Conservation (phyloP, 2,888 invertebrate species). For the Suillia variegata region DNA sequence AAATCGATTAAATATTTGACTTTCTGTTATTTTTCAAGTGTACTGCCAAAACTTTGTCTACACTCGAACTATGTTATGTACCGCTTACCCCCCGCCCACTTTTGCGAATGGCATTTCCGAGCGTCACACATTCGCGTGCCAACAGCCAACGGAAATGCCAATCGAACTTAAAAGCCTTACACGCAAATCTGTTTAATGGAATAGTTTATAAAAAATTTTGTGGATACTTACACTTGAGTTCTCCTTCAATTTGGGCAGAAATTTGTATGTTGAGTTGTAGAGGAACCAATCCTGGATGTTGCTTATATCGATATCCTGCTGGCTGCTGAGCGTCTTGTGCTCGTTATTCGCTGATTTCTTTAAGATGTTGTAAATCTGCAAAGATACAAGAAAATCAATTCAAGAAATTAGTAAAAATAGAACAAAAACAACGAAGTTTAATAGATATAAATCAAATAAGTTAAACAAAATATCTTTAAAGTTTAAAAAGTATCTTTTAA, state of each 20-base stretch:
- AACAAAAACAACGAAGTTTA: background rate
- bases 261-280: slow-evolving; percentile 50
- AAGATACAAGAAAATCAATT: background rate
- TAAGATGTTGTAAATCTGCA: slow-evolving; percentile 46
- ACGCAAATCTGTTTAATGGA: too few relatives aligned
- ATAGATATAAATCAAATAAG: background rate
- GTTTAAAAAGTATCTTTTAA: too few relatives aligned
- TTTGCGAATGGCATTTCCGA: too few relatives aligned
- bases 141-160: background rate
- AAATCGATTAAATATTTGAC: background rate
- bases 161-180: too few relatives aligned
- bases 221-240: slow-evolving; percentile 54
- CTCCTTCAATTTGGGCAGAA: slow-evolving; percentile 50
- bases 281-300: slow-evolving; percentile 48
- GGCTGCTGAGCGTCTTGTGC: slow-evolving; percentile 42
- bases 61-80: too few relatives aligned
- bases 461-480: background rate
- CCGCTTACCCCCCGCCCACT: too few relatives aligned
- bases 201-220: too few relatives aligned
- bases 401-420: background rate
- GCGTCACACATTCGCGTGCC: too few relatives aligned
- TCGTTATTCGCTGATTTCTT: slow-evolving; percentile 46
- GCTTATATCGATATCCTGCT: slow-evolving; percentile 49
- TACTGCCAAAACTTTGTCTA: background rate
- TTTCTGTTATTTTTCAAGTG: background rate